Evolutionary conservation across 2,888 invertebrate genomes (phyloP).

Genomic region (Callyntrura sp.): DNA sequence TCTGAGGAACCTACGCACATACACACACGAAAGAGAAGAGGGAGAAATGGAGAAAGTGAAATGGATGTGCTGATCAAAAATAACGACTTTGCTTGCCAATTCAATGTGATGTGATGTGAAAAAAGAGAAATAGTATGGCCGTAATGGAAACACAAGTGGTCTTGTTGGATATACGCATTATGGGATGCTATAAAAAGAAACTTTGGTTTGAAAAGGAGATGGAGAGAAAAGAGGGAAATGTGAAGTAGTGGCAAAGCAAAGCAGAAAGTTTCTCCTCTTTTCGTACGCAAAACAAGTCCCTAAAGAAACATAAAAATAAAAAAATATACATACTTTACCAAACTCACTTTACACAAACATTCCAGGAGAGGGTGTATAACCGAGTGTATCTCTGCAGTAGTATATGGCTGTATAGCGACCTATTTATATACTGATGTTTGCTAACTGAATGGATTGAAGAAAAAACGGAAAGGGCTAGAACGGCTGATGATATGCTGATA

Average conservation of each 20-base stretch:
- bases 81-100: constrained; percentile 60
- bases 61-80: constrained; percentile 64
- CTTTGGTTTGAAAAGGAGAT: no score
- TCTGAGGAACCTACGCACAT: no score
- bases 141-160: constrained; percentile 68
- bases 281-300: constrained; percentile 37
- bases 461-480: no score
- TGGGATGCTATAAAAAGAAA: neutral
- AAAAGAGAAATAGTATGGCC: constrained; percentile 49
- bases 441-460: no score
- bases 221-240: no score
- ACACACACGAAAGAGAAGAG: neutral
- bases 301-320: constrained; percentile 37
- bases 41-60: constrained; percentile 39
- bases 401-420: no score
- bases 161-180: constrained; percentile 32
- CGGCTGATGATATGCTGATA: no score
- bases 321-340: no score
- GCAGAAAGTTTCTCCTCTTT: neutral
- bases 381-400: no score
- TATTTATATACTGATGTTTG: no score
- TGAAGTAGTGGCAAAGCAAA: neutral
- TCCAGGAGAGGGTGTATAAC: no score
- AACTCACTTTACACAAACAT: no score
- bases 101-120: constrained; percentile 66